Evolutionary conservation across 1,140 invertebrate genomes (phyloP).

Genomic region (Caerostris extrusa): DNA sequence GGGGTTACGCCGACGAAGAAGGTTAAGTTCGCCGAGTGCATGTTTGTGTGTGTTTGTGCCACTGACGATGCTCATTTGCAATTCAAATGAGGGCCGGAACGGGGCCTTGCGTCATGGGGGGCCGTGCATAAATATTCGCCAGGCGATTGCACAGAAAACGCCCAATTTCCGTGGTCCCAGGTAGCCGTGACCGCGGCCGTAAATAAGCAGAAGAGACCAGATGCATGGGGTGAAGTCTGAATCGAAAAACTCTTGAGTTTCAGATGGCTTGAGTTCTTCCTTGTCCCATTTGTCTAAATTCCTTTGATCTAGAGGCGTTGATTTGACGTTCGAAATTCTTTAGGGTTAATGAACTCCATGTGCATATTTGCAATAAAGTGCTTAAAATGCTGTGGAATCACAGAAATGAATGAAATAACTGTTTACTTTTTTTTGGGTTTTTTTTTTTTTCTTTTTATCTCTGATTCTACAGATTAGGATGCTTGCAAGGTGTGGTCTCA

Average conservation of each 20-base stretch:
- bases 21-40: slow-evolving; percentile 69
- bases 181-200: slow-evolving; percentile 41
- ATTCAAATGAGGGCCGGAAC: slow-evolving; percentile 71
- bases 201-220: slow-evolving; percentile 36
- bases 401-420: not conserved
- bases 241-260: slow-evolving; percentile 7
- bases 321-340: not conserved
- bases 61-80: slow-evolving; percentile 68
- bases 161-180: slow-evolving; percentile 50
- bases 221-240: slow-evolving; percentile 32
- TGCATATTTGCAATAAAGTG: not conserved
- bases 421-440: too few species aligned
- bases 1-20: slow-evolving; percentile 51
- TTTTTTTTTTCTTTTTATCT: too few species aligned
- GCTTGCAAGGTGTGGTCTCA: too few species aligned
- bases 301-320: slow-evolving; percentile 10
- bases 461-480: too few species aligned
- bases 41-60: slow-evolving; percentile 74
- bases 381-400: not conserved
- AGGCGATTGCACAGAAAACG: slow-evolving; percentile 40
- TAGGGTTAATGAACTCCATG: not conserved
- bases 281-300: not conserved
- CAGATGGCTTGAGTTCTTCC: not conserved
- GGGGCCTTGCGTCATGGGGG: slow-evolving; percentile 67
- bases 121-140: slow-evolving; percentile 70